phyloP scores from a whole-genome alignment of 2,888 invertebrate genomes.

The Epinotia brunnichana region DNA sequence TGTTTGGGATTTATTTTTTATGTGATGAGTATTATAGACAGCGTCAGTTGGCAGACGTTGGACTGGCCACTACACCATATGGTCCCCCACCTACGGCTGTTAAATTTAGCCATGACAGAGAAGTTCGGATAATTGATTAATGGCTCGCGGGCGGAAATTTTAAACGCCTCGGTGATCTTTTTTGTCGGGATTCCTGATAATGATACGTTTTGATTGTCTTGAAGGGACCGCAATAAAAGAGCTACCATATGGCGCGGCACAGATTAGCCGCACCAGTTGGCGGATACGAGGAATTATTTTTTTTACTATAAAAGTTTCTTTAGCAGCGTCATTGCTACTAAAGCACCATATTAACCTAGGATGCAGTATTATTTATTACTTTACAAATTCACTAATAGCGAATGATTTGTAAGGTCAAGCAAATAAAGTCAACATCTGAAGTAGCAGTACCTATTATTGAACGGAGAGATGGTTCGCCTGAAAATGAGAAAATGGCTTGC shows the following conservation, averaged over 20 bases:
- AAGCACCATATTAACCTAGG: too few species aligned
- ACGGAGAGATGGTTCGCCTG: too few species aligned
- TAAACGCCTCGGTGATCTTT: slow-evolving; percentile 75
- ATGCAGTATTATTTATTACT: too few species aligned
- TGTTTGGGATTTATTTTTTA: slow-evolving; percentile 64
- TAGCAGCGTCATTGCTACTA: too few species aligned
- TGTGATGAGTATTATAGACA: slow-evolving; percentile 71
- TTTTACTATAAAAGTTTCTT: slow-evolving; percentile 1
- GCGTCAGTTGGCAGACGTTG: slow-evolving; percentile 80
- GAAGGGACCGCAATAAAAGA: slow-evolving; percentile 63
- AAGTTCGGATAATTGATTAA: slow-evolving; percentile 80
- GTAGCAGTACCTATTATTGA: too few species aligned
- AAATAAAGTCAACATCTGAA: too few species aligned
- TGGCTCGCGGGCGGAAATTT: slow-evolving; percentile 76
- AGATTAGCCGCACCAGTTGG: slow-evolving; percentile 68
- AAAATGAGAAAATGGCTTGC: background rate
- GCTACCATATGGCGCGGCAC: slow-evolving; percentile 74
- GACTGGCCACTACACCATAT: slow-evolving; percentile 71
- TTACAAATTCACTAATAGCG: too few species aligned
- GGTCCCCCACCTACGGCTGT: slow-evolving; percentile 67
- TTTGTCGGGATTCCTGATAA: slow-evolving; percentile 75
- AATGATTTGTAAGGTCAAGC: too few species aligned
- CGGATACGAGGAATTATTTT: slow-evolving; percentile 43
- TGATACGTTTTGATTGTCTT: slow-evolving; percentile 80
- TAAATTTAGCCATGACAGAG: slow-evolving; percentile 76